Percentiles rank a stretch among this genome's conserved stretches.
Evolutionary conservation across 2,797 vertebrate genomes (phyloP).

Genomic region (Hemibagrus guttatus): DNA sequence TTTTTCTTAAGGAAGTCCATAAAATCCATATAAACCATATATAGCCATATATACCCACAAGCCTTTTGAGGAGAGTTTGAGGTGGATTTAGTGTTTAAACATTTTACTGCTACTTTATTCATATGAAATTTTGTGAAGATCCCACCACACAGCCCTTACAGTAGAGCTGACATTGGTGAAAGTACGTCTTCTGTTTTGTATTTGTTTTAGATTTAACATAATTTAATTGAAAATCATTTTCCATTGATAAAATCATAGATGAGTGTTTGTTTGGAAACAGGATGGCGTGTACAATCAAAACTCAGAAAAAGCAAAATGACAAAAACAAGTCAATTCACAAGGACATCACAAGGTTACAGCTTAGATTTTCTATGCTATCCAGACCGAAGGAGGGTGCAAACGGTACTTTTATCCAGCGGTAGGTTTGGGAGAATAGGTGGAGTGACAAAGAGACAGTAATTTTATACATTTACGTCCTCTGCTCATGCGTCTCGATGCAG

Average conservation of each 20-base stretch:
- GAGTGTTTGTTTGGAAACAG: background rate
- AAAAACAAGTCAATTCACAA: background rate
- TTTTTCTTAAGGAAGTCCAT: background rate
- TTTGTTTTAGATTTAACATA: background rate
- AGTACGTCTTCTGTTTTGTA: background rate
- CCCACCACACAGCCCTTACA: background rate
- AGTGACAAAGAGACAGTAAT: background rate
- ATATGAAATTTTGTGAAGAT: background rate
- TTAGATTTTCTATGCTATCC: background rate
- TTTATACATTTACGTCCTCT: slow-evolving; percentile 19
- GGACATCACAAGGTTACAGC: background rate
- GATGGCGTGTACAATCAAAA: background rate
- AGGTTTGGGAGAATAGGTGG: background rate
- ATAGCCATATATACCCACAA: too few relatives aligned
- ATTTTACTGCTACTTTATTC: background rate
- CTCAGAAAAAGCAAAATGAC: background rate
- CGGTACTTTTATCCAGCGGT: background rate
- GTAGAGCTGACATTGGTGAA: background rate
- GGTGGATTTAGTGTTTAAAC: background rate
- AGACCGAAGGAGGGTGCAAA: background rate
- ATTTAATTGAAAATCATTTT: background rate
- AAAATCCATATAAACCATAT: too few relatives aligned
- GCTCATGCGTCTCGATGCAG: slow-evolving; percentile 13
- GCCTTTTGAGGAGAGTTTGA: background rate
- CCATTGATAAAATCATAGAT: background rate